Base-by-base conservation (phyloP, 2,113 vertebrate genomes). In the Strigops habroptila region DNA sequence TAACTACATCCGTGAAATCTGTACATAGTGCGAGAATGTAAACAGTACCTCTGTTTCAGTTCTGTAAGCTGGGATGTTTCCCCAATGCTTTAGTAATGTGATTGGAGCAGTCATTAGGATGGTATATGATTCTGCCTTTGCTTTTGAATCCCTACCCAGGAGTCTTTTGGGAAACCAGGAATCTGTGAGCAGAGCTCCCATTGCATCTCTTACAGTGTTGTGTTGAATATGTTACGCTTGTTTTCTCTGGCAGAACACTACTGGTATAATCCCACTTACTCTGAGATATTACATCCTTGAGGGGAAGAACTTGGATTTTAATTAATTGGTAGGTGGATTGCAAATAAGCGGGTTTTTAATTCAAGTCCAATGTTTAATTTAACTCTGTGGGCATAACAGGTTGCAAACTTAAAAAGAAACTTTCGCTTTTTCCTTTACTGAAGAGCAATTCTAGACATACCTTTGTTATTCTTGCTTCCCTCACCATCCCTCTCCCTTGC, bases 101-200 rank as follows among this genome's bases (percentile, higher is more conserved):
- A 77, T 80, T 35, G 49, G 52, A 86, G 22, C 14, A 44, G 49
- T 65, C 44, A 14, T 70, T 62, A 46, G 35, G 46, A 43, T 75
- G 70, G 16, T 60, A 4, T 5, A 6, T n/a, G 23, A 13, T 52
- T 63, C 8, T 88, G 30, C 39, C 41, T 76, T 62, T 49, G 31
- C n/a, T 71, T 91, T 59, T 57, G 48, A 48, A n/a, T n/a, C 6
- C 13, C 24, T 37, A 3, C 17, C 19, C n/a, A 25, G 48, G 49
- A 60, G 18, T 21, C n/a, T 68, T 17, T 57, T 77, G 91, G 85
- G 68, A 64, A 80, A 63, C 18, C 28, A 80, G n/a, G 48, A 63
- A 28, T 35, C 52, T 18, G 25, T 71, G 43, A 44, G 24, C 0
- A 1, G 7, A 35, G 21, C 17, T 83, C 35, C 57, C 1, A 1